Evolutionary conservation across 37 sponge, comb jelly and placozoan genomes (phyloP).

Genomic region (Trichoplax adhaerens): DNA sequence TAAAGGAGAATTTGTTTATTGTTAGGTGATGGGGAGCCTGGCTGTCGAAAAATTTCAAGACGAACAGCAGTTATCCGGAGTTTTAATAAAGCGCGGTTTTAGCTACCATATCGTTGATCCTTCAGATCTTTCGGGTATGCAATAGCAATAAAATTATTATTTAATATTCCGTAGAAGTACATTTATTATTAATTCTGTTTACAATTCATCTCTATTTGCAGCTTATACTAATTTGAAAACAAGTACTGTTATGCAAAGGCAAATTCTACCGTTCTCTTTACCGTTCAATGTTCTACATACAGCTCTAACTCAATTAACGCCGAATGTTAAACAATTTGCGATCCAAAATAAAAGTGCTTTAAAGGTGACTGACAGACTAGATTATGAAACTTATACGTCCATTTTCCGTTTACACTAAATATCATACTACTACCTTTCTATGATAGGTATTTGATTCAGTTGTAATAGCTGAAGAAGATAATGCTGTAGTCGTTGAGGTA

Average conservation of each 20-base stretch:
- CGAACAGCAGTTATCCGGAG: constrained; percentile 60
- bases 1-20: background rate
- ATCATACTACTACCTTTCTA: background rate
- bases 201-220: constrained; percentile 5
- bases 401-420: too few relatives aligned
- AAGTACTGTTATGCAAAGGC: constrained; percentile 59
- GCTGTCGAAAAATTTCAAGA: constrained; percentile 42
- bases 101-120: constrained; percentile 89
- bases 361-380: constrained; percentile 7
- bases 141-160: background rate
- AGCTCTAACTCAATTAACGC: constrained; percentile 35
- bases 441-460: constrained; percentile 28
- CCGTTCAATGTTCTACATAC: constrained; percentile 56
- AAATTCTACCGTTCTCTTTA: constrained; percentile 40
- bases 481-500: constrained; percentile 23
- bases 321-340: constrained; percentile 26
- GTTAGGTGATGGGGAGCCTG: constrained; percentile 73
- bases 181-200: background rate
- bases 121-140: constrained; percentile 32
- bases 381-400: background rate
- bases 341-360: constrained; percentile 6
- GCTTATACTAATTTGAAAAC: constrained; percentile 72
- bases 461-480: constrained; percentile 30
- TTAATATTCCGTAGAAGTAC: background rate
- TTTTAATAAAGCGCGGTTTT: constrained; percentile 86